These are phyloP conservation scores for Microcebus murinus DNA, from an alignment of 2,113 vertebrate species.

Conservation along the genomic window DNA sequence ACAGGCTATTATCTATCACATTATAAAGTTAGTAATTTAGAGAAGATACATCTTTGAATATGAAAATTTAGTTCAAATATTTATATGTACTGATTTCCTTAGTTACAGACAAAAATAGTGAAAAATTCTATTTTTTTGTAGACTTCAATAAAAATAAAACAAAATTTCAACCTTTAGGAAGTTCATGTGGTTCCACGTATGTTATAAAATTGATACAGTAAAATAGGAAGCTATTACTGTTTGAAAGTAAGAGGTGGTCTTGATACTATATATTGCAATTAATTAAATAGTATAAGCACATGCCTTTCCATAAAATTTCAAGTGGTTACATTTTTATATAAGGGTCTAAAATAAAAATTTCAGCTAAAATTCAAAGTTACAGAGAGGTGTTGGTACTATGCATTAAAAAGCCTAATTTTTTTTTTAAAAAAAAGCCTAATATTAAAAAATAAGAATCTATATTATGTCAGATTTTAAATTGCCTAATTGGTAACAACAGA, in stretches of 20 bases:
- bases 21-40: not conserved
- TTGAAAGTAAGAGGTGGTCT: not conserved
- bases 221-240: not conserved
- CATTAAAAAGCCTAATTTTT: not conserved
- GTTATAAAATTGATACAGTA: not conserved
- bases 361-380: not conserved
- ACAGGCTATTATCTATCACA: not conserved
- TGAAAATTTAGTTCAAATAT: not conserved
- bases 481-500: not conserved
- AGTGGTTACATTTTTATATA: not conserved
- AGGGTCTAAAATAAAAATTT: not conserved
- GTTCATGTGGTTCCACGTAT: not conserved
- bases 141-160: not conserved
- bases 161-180: not conserved
- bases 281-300: not conserved
- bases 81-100: not conserved
- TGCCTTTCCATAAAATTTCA: not conserved
- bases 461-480: not conserved
- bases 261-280: not conserved
- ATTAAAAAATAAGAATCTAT: not conserved
- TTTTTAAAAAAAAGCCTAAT: not conserved
- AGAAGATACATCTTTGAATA: not conserved
- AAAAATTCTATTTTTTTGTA: not conserved
- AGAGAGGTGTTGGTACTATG: not conserved
- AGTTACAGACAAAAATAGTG: not conserved